phyloP scores from a whole-genome alignment of 1,140 invertebrate genomes.

The Solenopsis invicta region DNA sequence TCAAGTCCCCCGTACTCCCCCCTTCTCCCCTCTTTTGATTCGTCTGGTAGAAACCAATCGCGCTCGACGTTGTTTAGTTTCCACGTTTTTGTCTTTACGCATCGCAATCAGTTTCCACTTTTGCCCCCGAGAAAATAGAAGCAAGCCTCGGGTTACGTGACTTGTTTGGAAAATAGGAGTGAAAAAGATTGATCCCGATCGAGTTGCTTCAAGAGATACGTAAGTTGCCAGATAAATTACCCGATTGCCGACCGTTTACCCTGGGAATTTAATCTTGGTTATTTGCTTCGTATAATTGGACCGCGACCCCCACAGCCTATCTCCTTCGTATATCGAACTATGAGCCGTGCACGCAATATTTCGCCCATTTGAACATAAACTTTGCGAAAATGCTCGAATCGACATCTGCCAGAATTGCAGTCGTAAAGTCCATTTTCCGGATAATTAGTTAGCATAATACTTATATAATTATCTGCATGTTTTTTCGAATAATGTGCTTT shows the following conservation, averaged over 20 bases:
- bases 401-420: neutral
- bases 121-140: conserved; percentile 28
- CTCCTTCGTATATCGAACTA: conserved; percentile 60
- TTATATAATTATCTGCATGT: conserved; percentile 5
- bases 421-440: conserved; percentile 2
- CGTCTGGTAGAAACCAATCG: neutral
- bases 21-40: neutral
- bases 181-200: conserved; percentile 66
- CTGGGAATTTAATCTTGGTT: conserved; percentile 70
- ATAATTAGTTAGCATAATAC: neutral
- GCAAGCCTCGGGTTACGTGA: conserved; percentile 17
- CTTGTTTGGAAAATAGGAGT: conserved; percentile 33
- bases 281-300: conserved; percentile 73
- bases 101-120: conserved; percentile 30
- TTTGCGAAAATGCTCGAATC: conserved; percentile 23
- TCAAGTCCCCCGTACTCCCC: neutral
- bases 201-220: conserved; percentile 34
- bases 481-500: neutral
- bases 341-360: conserved; percentile 56
- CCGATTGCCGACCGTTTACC: conserved; percentile 68
- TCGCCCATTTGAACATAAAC: conserved; percentile 11
- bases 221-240: conserved; percentile 68
- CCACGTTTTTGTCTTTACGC: neutral
- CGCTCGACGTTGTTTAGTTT: neutral
- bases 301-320: conserved; percentile 55